Evolutionary conservation across 2,113 vertebrate genomes (phyloP).

Genomic region (Halcyon malimbica): DNA sequence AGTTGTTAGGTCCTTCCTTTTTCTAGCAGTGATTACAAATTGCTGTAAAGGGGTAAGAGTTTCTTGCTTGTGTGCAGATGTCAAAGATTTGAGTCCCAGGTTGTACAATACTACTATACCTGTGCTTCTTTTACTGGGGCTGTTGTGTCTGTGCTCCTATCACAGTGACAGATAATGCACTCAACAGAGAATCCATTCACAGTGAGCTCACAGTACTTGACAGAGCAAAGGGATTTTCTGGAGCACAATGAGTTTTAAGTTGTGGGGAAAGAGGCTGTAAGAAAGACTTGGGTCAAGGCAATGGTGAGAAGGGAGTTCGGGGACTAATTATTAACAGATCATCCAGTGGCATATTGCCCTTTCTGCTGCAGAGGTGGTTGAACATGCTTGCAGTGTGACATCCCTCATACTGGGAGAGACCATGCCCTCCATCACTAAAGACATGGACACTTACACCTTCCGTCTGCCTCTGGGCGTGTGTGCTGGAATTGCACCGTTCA

Average conservation of each 20-base stretch:
- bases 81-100: not conserved
- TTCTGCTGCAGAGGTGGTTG: slow-evolving; percentile 90
- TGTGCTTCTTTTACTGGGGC: not conserved
- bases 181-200: not conserved
- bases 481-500: slow-evolving; percentile 94
- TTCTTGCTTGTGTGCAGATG: not conserved
- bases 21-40: not conserved
- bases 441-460: slow-evolving; percentile 96
- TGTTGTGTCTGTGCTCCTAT: not conserved
- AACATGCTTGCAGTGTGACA: slow-evolving; percentile 94
- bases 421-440: slow-evolving; percentile 94
- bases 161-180: not conserved
- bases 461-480: slow-evolving; percentile 93
- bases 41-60: not conserved
- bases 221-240: not conserved
- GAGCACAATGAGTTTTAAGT: not conserved
- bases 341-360: not conserved
- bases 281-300: not conserved
- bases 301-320: not conserved
- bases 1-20: not conserved
- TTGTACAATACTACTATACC: not conserved
- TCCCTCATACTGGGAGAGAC: slow-evolving; percentile 96
- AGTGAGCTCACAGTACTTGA: not conserved
- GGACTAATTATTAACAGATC: not conserved
- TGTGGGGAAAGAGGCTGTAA: slow-evolving; percentile 1